These are phyloP conservation scores for Chrysina gloriosa DNA, from an alignment of 2,888 invertebrate species.

Conservation along the genomic window DNA sequence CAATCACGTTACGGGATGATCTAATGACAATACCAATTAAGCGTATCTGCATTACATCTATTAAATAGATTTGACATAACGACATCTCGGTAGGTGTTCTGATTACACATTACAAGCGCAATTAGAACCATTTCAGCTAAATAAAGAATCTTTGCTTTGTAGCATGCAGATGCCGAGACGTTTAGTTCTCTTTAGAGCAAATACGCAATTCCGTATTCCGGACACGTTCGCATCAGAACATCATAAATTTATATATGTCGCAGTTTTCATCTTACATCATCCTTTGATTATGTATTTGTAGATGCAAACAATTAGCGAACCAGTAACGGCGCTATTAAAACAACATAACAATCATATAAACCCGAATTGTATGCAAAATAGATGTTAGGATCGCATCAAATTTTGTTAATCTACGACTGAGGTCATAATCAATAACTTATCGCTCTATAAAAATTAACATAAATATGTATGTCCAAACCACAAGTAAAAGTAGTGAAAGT, in stretches of 20 bases:
- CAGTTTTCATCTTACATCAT: slow-evolving; percentile 37
- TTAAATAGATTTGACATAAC: slow-evolving; percentile 33
- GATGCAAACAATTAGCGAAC: slow-evolving; percentile 22
- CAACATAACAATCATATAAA: slow-evolving; percentile 22
- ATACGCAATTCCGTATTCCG: slow-evolving; percentile 8
- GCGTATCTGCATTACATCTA: slow-evolving; percentile 14
- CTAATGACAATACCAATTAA: slow-evolving; percentile 20
- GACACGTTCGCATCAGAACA: slow-evolving; percentile 12
- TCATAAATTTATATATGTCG: slow-evolving; percentile 25
- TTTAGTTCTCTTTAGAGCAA: slow-evolving; percentile 18
- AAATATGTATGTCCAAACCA: not conserved
- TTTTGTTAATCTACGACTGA: too few relatives aligned
- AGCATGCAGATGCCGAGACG: slow-evolving; percentile 3
- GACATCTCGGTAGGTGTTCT: slow-evolving; percentile 33
- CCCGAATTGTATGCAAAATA: slow-evolving; percentile 9
- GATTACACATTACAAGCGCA: slow-evolving; percentile 27
- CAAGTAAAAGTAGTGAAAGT: not conserved
- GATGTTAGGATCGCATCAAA: not conserved
- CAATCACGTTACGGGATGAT: slow-evolving; percentile 18
- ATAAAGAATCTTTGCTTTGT: slow-evolving; percentile 3
- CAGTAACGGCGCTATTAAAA: slow-evolving; percentile 23
- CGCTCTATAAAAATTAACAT: too few relatives aligned
- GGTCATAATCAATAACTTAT: too few relatives aligned
- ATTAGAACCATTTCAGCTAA: slow-evolving; percentile 29
- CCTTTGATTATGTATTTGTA: slow-evolving; percentile 14